phyloP scores from a whole-genome alignment of 2,888 invertebrate genomes.

The Orchestes rusci region DNA sequence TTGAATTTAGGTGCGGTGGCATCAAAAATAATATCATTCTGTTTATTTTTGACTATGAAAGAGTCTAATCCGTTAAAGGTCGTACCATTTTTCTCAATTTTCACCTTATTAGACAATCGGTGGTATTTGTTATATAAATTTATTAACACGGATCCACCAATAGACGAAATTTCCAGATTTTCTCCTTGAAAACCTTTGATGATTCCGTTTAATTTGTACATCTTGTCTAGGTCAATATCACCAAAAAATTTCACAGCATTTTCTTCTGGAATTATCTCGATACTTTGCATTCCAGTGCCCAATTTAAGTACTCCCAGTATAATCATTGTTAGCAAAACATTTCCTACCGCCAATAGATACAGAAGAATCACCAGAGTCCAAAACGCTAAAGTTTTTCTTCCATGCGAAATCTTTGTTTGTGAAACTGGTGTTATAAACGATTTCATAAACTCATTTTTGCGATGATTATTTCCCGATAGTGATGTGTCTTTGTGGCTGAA shows the following conservation, averaged over 20 bases:
- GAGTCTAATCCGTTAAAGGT: constrained; percentile 54
- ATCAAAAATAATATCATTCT: constrained; percentile 60
- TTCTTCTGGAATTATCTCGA: constrained; percentile 72
- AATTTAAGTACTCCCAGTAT: constrained; percentile 74
- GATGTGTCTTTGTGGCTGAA: too few relatives aligned
- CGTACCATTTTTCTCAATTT: constrained; percentile 60
- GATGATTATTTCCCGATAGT: too few relatives aligned
- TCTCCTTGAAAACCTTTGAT: constrained; percentile 53
- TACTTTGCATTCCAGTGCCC: constrained; percentile 77
- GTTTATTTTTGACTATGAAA: constrained; percentile 61
- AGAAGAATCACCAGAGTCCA: constrained; percentile 70
- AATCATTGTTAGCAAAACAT: constrained; percentile 71
- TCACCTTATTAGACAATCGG: constrained; percentile 43
- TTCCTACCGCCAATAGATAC: constrained; percentile 68
- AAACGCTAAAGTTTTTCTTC: constrained; percentile 62
- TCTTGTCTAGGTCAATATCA: constrained; percentile 64
- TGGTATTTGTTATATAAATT: constrained; percentile 41
- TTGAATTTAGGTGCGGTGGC: constrained; percentile 66
- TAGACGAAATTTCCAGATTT: constrained; percentile 47
- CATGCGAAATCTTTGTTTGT: constrained; percentile 42
- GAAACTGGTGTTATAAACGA: constrained; percentile 40
- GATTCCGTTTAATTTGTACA: constrained; percentile 66
- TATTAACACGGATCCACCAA: constrained; percentile 40
- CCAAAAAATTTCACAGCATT: constrained; percentile 74
- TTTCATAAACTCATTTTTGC: constrained; percentile 35